Percentiles rank a stretch among this genome's conserved stretches.
Evolutionary conservation across 2,113 vertebrate genomes (phyloP).

Genomic region (Oryzias celebensis): DNA sequence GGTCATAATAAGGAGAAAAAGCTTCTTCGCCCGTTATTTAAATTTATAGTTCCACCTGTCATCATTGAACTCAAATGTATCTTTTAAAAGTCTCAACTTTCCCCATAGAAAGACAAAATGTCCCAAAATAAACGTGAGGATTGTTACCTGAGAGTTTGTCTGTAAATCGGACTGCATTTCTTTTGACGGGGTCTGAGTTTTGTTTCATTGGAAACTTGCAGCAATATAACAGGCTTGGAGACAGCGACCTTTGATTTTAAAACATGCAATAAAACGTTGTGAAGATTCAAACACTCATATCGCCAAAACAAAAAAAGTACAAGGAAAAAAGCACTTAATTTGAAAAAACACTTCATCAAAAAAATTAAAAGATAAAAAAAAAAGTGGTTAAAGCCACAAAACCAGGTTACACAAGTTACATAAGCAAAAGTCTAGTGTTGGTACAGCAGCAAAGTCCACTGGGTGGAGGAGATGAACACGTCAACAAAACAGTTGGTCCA

Average conservation of each 20-base stretch:
- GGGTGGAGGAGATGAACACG: too few species aligned
- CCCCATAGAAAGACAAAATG: too few species aligned
- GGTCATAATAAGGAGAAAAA: not conserved
- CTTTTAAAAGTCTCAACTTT: not conserved
- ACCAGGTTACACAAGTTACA: too few species aligned
- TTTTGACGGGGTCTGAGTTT: not conserved
- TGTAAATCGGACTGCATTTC: not conserved
- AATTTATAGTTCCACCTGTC: slow-evolving; percentile 18
- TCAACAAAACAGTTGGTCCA: too few species aligned
- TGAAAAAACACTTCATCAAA: too few species aligned
- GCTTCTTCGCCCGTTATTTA: slow-evolving; percentile 24
- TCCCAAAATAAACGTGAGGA: too few species aligned
- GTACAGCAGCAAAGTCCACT: too few species aligned
- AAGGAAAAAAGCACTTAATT: not conserved
- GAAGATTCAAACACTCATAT: not conserved
- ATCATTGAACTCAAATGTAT: not conserved
- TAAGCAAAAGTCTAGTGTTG: too few species aligned
- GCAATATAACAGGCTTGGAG: slow-evolving; percentile 18
- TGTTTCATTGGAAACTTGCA: not conserved
- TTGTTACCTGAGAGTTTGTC: too few species aligned
- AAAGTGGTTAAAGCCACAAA: too few species aligned
- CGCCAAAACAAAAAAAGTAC: not conserved
- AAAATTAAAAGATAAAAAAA: too few species aligned
- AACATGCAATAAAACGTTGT: not conserved
- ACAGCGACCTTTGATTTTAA: slow-evolving; percentile 27